Evolutionary conservation across 2,113 vertebrate species (phyloP).

Genomic region (Pithys albifrons): DNA sequence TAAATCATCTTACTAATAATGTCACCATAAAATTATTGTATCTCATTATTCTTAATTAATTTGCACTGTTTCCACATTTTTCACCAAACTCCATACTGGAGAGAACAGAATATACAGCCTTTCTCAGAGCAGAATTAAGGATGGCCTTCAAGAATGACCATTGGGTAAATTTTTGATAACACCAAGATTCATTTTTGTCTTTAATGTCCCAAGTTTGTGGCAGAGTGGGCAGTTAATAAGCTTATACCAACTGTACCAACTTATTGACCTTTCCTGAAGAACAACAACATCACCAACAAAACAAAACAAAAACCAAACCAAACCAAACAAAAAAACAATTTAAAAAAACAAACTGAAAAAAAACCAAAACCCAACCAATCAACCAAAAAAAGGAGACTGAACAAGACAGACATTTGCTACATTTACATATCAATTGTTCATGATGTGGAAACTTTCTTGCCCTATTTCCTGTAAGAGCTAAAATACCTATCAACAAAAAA

Average conservation of each 20-base stretch:
- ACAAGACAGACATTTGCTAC: neutral
- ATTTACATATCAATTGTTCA: neutral
- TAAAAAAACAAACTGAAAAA: neutral
- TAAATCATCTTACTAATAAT: conserved; percentile 46
- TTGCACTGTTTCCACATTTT: neutral
- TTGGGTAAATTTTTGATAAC: neutral
- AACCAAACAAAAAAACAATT: no score
- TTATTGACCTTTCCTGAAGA: neutral
- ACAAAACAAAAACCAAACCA: no score
- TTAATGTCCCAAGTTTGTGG: neutral
- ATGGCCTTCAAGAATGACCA: neutral
- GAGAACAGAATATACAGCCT: neutral
- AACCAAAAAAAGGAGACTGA: no score
- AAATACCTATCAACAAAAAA: neutral
- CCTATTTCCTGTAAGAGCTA: neutral
- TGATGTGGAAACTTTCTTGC: neutral
- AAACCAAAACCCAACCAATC: neutral
- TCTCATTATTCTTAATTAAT: neutral
- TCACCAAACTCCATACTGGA: neutral
- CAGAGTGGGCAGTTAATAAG: neutral
- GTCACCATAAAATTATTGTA: neutral
- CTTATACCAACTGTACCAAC: neutral
- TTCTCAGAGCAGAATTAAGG: neutral
- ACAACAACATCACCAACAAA: no score
- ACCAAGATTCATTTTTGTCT: neutral